These are phyloP conservation scores for Alouatta palliata DNA, from an alignment of 2,113 vertebrate genomes.

Conservation along the genomic window DNA sequence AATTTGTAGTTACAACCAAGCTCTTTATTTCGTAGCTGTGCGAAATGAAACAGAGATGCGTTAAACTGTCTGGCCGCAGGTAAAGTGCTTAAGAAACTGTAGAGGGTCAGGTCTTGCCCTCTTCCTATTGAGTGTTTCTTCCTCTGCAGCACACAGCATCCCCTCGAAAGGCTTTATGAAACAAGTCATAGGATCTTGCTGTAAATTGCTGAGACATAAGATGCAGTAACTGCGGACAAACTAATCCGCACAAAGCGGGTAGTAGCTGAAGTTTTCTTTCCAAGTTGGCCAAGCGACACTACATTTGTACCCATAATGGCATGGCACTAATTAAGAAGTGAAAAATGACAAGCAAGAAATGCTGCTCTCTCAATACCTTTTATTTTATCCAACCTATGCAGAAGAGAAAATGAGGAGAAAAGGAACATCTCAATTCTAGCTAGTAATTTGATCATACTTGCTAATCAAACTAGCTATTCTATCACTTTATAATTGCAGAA, in stretches of 20 bases:
- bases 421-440: background rate
- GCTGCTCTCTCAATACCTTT: background rate
- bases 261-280: background rate
- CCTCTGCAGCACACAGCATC: background rate
- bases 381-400: background rate
- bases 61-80: background rate
- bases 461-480: background rate
- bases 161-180: background rate
- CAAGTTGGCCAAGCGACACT: background rate
- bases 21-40: background rate
- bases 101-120: background rate
- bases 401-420: background rate
- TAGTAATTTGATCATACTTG: background rate
- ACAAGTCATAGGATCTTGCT: background rate
- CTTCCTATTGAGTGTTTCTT: rapidly evolving
- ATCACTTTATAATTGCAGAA: background rate
- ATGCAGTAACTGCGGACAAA: too few species aligned
- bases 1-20: background rate
- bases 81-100: background rate
- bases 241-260: background rate
- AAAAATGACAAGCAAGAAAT: background rate
- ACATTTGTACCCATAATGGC: background rate
- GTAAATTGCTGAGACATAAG: background rate
- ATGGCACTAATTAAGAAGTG: background rate
- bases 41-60: background rate